Conservation (phyloP, 2,113 vertebrate species). For the Procavia capensis region DNA sequence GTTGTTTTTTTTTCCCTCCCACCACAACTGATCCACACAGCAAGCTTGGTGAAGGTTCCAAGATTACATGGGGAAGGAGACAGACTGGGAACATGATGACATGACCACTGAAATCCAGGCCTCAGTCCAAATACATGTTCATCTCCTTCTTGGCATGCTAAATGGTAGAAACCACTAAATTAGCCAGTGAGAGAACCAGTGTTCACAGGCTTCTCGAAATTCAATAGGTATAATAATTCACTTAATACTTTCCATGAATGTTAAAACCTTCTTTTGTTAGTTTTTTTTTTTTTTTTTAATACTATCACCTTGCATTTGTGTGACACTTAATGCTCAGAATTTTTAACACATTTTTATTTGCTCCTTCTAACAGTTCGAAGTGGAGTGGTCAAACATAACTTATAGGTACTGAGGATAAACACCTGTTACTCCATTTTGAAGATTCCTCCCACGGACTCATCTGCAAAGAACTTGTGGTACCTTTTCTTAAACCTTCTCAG, state of each 20-base stretch:
- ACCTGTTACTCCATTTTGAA: not conserved
- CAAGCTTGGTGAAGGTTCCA: not conserved
- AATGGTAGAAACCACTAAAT: slow-evolving; percentile 61
- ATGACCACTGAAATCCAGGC: slow-evolving; percentile 55
- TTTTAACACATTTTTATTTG: not conserved
- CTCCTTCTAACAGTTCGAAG: not conserved
- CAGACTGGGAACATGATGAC: slow-evolving; percentile 36
- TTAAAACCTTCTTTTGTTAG: slow-evolving; percentile 62
- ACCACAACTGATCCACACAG: slow-evolving; percentile 17
- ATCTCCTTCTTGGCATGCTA: slow-evolving; percentile 56
- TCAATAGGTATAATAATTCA: slow-evolving; percentile 73
- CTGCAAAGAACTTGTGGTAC: not conserved
- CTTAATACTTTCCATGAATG: slow-evolving; percentile 73
- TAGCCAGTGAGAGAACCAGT: slow-evolving; percentile 54
- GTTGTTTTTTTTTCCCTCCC: slow-evolving; percentile 39
- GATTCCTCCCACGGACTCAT: not conserved
- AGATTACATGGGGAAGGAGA: not conserved
- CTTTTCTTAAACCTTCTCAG: not conserved
- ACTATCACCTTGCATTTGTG: not conserved
- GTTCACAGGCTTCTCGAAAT: slow-evolving; percentile 79
- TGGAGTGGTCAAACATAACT: not conserved
- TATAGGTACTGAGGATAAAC: not conserved
- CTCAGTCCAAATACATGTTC: slow-evolving; percentile 58
- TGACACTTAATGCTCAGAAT: not conserved
- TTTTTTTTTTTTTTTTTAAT: too few species aligned